Conservation (phyloP, 2,888 invertebrate genomes). For the Danaus chrysippus region DNA sequence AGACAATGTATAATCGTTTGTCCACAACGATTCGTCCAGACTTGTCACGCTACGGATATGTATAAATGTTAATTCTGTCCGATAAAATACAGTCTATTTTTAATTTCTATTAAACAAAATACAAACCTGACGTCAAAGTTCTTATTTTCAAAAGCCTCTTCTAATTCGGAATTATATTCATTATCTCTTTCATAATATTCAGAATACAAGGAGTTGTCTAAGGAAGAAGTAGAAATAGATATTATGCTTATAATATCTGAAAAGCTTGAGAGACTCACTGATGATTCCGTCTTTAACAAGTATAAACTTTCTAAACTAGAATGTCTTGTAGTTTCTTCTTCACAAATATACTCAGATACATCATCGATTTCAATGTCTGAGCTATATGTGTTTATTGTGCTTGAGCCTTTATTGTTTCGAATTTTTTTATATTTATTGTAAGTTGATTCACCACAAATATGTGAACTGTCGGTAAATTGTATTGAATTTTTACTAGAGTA, state of each 20-base stretch:
- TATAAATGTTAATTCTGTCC: background rate
- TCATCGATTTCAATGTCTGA: background rate
- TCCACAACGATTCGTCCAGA: background rate
- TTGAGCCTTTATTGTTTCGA: background rate
- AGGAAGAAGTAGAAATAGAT: slow-evolving; percentile 22
- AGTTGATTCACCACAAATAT: background rate
- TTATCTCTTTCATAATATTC: background rate
- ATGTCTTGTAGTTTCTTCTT: slow-evolving; percentile 7
- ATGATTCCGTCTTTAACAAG: slow-evolving; percentile 42
- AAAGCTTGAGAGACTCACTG: slow-evolving; percentile 38
- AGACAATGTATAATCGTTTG: background rate
- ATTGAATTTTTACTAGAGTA: background rate
- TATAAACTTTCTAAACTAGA: slow-evolving; percentile 41
- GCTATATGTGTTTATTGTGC: background rate
- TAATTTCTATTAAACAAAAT: background rate
- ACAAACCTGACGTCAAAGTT: background rate
- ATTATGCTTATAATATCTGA: slow-evolving; percentile 27
- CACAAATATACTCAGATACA: background rate
- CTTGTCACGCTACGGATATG: background rate
- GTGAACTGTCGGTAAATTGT: background rate
- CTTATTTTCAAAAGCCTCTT: slow-evolving; percentile 5
- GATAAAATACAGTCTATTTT: too few species aligned
- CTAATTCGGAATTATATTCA: background rate
- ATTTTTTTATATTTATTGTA: background rate
- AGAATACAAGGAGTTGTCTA: slow-evolving; percentile 18